Conservation (phyloP, 2,113 vertebrate genomes). For the Lasiurus borealis region DNA sequence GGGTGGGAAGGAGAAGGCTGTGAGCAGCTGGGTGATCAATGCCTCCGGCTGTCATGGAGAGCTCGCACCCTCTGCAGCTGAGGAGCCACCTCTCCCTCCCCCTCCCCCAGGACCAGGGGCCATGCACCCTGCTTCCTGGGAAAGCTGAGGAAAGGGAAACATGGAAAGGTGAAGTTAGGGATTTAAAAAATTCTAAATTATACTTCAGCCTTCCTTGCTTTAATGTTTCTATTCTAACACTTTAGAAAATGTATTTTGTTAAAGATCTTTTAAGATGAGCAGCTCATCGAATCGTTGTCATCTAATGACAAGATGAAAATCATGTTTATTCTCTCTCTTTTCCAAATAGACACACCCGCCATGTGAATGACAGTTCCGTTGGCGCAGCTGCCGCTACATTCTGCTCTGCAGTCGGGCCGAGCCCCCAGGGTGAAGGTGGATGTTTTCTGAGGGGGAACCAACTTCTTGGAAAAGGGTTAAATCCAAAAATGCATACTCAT, state of each 20-base stretch:
- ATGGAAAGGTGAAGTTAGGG: background rate
- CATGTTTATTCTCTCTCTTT: background rate
- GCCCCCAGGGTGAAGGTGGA: background rate
- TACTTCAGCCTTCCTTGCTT: background rate
- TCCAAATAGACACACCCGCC: background rate
- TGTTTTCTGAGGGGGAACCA: background rate
- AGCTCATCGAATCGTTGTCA: background rate
- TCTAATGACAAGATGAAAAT: slow-evolving; percentile 27
- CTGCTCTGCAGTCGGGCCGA: background rate
- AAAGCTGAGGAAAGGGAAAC: background rate
- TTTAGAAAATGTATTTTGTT: background rate
- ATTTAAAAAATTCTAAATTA: background rate
- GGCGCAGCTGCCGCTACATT: background rate
- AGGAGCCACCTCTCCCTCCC: background rate
- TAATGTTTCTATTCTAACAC: background rate
- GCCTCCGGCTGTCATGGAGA: background rate
- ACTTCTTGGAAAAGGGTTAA: slow-evolving; percentile 37
- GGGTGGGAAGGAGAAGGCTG: background rate
- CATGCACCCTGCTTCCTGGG: background rate
- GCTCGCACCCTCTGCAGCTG: background rate
- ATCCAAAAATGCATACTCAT: background rate
- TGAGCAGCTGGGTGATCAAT: background rate
- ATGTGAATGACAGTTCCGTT: background rate
- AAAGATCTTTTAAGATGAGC: background rate
- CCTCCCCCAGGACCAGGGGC: background rate